Base-by-base conservation (phyloP, 2,888 invertebrate species). In the Hemithea aestivaria region DNA sequence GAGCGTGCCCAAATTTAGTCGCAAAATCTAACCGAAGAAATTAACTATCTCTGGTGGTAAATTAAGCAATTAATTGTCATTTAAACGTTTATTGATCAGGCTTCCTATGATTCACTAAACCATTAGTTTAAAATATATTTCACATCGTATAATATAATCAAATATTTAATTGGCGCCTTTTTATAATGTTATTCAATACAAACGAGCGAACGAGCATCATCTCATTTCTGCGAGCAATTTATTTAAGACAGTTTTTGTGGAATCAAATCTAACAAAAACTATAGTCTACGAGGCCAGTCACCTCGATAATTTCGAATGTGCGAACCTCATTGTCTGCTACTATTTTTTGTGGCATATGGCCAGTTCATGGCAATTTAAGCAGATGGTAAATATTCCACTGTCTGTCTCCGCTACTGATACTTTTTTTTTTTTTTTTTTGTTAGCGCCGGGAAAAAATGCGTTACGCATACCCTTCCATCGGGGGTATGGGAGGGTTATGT, bases 281-380 rank as follows among this genome's bases (percentile, higher is more conserved):
- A 72, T 76, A 56, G 72, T 66, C 74, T 72, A 71, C 66, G 66
- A 56, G 69, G 83, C 78, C 84, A 84, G 45, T 76, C 71, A 84
- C 83, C 84, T 76, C 76, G 56, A 71, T 68, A 66, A 71, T 76
- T 76, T 72, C 69, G 71, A 80, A 83, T 81, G 79, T 81, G 81
- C 80, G 76, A 77, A 78, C 67, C 75, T 80, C 81, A 77, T 82
- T 80, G 81, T 79, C 76, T 77, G 71, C 58, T 64, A 57, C 57
- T 59, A 67, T 78, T 81, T 83, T 81, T 83, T 82, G 75, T 76
- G 68, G 67, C 70, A 70, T 78, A 79, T 77, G 73, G 72, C 68
- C 67, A 69, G 71, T 70, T 72, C 66, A 66, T 70, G 62, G 66
- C 61, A 67, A 70, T 69, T 65, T 63, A 55, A 59, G 56, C 60